phyloP scores from a whole-genome alignment of 2,888 invertebrate genomes.

The Drosophila borealis region DNA sequence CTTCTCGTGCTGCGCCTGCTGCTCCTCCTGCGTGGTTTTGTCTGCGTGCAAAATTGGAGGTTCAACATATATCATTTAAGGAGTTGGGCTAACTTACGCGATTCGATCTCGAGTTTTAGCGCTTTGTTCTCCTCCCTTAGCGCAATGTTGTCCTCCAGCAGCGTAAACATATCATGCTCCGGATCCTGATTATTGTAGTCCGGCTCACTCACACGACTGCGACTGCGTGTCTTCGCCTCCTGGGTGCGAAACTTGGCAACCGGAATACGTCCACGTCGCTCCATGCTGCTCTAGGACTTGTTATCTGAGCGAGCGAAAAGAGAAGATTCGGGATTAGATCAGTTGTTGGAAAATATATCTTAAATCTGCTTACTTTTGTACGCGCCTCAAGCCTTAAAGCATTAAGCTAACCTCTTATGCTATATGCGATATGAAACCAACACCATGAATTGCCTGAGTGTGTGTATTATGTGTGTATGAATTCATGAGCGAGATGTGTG shows the following conservation, averaged over 20 bases:
- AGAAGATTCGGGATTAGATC: slow-evolving; percentile 4
- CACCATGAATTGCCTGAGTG: slow-evolving; percentile 54
- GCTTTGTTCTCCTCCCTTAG: slow-evolving; percentile 84
- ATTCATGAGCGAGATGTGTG: slow-evolving; percentile 5
- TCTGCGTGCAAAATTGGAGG: slow-evolving; percentile 53
- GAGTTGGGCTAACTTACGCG: slow-evolving; percentile 70
- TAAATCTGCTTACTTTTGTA: slow-evolving; percentile 59
- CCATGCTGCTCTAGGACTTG: slow-evolving; percentile 63
- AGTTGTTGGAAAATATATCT: neutral
- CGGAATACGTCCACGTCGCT: slow-evolving; percentile 84
- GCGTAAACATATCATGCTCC: slow-evolving; percentile 84
- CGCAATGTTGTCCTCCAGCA: slow-evolving; percentile 84
- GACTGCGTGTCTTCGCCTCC: slow-evolving; percentile 84
- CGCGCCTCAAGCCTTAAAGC: slow-evolving; percentile 46
- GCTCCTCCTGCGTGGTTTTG: slow-evolving; percentile 79
- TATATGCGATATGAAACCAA: slow-evolving; percentile 45
- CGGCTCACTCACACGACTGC: slow-evolving; percentile 83
- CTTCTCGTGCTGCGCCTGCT: slow-evolving; percentile 79
- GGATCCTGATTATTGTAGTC: slow-evolving; percentile 84
- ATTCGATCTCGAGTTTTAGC: slow-evolving; percentile 81
- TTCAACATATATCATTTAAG: neutral
- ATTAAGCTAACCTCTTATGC: slow-evolving; percentile 50
- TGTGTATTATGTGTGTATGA: slow-evolving; percentile 18
- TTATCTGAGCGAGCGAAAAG: slow-evolving; percentile 10
- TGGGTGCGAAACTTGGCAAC: slow-evolving; percentile 84